phyloP scores from a whole-genome alignment of 2,797 vertebrate species.

The Sebastes matsubarae region DNA sequence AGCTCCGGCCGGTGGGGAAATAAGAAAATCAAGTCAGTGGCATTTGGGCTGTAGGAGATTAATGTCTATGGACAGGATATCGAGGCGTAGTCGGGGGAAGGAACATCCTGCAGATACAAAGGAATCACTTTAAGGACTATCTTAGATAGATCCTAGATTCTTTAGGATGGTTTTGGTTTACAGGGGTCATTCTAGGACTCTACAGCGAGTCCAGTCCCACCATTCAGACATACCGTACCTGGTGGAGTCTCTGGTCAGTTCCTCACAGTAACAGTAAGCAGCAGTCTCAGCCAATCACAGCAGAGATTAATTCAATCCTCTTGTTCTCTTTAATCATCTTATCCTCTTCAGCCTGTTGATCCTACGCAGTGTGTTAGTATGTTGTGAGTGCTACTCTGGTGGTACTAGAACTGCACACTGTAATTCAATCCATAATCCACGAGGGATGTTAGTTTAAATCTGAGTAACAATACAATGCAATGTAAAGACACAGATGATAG shows the following conservation, averaged over 20 bases:
- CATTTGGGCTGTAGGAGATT: background rate
- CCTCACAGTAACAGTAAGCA: conserved; percentile 17
- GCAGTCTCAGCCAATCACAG: conserved; percentile 46
- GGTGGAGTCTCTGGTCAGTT: background rate
- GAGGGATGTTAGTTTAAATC: background rate
- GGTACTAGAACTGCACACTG: background rate
- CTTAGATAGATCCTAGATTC: no score
- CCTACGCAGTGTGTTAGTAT: background rate
- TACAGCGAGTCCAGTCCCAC: background rate
- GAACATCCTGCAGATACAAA: no score
- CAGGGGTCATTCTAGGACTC: no score
- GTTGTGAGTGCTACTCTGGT: background rate
- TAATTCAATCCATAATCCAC: background rate
- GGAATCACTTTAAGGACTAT: no score
- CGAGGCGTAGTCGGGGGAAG: no score
- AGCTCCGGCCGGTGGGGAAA: background rate
- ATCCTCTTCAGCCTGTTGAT: conserved; percentile 15
- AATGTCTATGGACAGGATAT: no score
- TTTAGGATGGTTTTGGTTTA: no score
- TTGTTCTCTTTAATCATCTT: conserved; percentile 46
- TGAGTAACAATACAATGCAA: background rate
- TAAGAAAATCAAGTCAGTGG: background rate
- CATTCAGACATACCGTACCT: background rate
- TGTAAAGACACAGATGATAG: background rate
- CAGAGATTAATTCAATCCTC: conserved; percentile 60